Evolutionary conservation across 1,140 invertebrate species (phyloP).

Genomic region (Dendrolimus kikuchii): DNA sequence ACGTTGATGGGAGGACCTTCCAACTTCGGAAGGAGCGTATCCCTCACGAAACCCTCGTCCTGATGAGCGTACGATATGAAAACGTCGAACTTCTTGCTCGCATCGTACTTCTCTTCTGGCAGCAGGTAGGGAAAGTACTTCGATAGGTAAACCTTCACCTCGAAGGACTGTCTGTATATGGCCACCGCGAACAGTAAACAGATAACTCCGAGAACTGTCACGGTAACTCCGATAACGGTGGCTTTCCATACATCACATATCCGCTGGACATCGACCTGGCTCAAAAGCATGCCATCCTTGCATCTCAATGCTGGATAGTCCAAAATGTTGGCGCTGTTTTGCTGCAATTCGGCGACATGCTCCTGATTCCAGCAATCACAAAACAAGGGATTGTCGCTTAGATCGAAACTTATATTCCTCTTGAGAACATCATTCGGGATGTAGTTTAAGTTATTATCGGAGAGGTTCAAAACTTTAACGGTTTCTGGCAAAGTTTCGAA

Average conservation of each 20-base stretch:
- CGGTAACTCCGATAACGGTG: not conserved
- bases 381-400: constrained; percentile 22
- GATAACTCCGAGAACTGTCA: not conserved
- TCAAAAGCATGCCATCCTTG: not conserved
- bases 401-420: constrained; percentile 12
- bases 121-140: not conserved
- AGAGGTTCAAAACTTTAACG: constrained; percentile 21
- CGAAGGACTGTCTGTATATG: constrained; percentile 1
- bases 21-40: constrained; percentile 3
- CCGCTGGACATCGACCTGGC: not conserved
- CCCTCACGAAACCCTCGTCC: constrained; percentile 5
- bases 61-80: constrained; percentile 10
- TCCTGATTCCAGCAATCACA: constrained; percentile 23
- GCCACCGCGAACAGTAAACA: not conserved
- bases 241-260: constrained; percentile 1
- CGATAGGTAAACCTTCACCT: not conserved
- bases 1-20: constrained; percentile 1
- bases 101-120: not conserved
- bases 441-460: constrained; percentile 16
- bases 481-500: not conserved
- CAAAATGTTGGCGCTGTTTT: not conserved
- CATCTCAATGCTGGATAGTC: constrained; percentile 2
- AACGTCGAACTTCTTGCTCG: constrained; percentile 8
- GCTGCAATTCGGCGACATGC: constrained; percentile 11
- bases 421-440: constrained; percentile 18